Evolutionary conservation across 2,888 invertebrate species (phyloP).

Genomic region (Stenoptilia bipunctidactyla): DNA sequence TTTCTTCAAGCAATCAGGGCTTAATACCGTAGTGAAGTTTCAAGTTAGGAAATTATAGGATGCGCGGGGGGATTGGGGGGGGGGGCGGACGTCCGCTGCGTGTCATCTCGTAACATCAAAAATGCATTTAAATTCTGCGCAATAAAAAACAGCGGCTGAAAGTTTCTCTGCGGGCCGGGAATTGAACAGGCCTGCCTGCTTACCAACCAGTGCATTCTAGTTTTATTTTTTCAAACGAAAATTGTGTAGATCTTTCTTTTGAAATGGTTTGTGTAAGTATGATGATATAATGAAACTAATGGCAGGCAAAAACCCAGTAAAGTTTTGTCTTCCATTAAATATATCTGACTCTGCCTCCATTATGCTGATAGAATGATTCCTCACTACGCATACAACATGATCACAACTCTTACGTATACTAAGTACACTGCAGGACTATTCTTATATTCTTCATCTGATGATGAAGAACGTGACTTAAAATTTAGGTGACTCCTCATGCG

Average conservation of each 20-base stretch:
- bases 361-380: too few relatives aligned
- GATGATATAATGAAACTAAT: too few relatives aligned
- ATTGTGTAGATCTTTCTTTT: slow-evolving; percentile 15
- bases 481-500: too few relatives aligned
- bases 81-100: slow-evolving; percentile 63
- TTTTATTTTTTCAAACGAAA: slow-evolving; percentile 26
- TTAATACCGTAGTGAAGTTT: slow-evolving; percentile 71
- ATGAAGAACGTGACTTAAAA: too few relatives aligned
- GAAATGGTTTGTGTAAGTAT: too few relatives aligned
- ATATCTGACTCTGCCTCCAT: too few relatives aligned
- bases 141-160: slow-evolving; percentile 69
- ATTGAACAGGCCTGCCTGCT: slow-evolving; percentile 45
- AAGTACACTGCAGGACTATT: too few relatives aligned
- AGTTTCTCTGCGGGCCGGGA: slow-evolving; percentile 62
- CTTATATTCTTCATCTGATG: too few relatives aligned
- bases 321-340: too few relatives aligned
- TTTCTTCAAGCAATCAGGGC: slow-evolving; percentile 71
- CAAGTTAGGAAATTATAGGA: slow-evolving; percentile 70
- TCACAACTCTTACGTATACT: too few relatives aligned
- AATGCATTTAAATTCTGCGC: slow-evolving; percentile 72
- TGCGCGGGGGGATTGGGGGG: slow-evolving; percentile 33
- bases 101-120: slow-evolving; percentile 73
- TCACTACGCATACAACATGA: too few relatives aligned
- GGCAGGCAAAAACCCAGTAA: too few relatives aligned
- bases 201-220: slow-evolving; percentile 27